Conservation (phyloP, 2,113 vertebrate species). For the Vidua macroura region DNA sequence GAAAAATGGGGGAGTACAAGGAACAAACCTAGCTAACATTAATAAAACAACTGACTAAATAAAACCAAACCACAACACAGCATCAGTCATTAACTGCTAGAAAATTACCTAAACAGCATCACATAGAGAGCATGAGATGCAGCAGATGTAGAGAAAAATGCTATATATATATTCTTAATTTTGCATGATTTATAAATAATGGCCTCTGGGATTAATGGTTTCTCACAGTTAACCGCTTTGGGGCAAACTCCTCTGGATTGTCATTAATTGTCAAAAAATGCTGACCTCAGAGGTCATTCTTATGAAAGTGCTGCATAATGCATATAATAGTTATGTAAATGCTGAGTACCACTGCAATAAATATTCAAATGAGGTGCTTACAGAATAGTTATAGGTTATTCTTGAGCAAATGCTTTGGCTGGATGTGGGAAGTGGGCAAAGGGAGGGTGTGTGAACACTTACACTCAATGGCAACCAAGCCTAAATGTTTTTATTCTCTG, state of each 20-base stretch:
- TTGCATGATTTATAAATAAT: constrained; percentile 34
- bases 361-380: constrained; percentile 15
- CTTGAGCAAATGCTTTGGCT: neutral
- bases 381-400: neutral
- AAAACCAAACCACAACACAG: too few relatives aligned
- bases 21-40: too few relatives aligned
- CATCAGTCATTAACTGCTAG: constrained; percentile 4
- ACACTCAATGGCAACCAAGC: neutral
- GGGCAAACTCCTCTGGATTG: neutral
- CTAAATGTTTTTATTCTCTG: neutral
- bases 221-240: constrained; percentile 6
- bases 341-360: neutral
- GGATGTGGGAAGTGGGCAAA: neutral
- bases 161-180: neutral
- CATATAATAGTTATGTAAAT: constrained; percentile 11
- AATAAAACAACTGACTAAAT: too few relatives aligned
- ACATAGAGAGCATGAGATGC: neutral
- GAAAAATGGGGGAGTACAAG: too few relatives aligned
- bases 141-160: neutral
- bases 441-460: neutral
- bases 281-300: constrained; percentile 25
- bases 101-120: neutral
- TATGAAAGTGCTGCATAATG: neutral
- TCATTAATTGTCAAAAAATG: constrained; percentile 37
- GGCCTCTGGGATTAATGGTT: neutral